Conservation (phyloP, 1,140 invertebrate genomes). For the Dermatophagoides farinae region DNA sequence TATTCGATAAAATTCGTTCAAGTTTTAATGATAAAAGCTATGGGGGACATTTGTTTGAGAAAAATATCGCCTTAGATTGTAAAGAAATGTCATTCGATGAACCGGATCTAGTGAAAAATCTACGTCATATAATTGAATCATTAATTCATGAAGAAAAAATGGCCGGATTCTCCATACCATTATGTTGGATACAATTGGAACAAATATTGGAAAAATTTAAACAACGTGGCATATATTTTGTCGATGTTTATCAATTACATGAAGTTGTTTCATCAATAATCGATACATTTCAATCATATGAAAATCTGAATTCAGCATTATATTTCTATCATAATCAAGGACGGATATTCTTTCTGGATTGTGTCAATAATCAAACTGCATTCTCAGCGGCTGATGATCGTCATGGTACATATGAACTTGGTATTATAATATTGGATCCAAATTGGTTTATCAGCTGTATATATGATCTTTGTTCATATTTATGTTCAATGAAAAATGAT, state of each 20-base stretch:
- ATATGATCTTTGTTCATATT: conserved; percentile 15
- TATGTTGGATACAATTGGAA: conserved; percentile 29
- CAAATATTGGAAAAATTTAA: conserved; percentile 24
- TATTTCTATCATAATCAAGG: conserved; percentile 28
- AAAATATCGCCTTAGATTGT: conserved; percentile 12
- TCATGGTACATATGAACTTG: conserved; percentile 1
- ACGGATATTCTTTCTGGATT: conserved; percentile 17
- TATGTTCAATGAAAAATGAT: not conserved
- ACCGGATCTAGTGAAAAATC: not conserved
- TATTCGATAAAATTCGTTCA: conserved; percentile 9
- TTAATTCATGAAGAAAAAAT: conserved; percentile 4
- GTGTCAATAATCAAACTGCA: not conserved
- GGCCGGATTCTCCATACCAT: conserved; percentile 23
- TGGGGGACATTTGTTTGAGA: not conserved
- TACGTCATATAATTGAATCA: conserved; percentile 3
- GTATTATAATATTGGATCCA: conserved; percentile 19
- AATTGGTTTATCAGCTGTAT: conserved; percentile 20
- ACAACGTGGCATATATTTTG: conserved; percentile 24
- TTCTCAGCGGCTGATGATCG: not conserved
- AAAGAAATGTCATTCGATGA: conserved; percentile 10
- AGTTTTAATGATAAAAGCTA: conserved; percentile 11
- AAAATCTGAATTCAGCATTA: conserved; percentile 26
- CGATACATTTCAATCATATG: conserved; percentile 20
- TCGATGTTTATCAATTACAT: conserved; percentile 21
- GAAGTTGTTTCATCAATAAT: conserved; percentile 9